Evolutionary conservation across 2,888 invertebrate species (phyloP).

Genomic region (Zeuzera pyrina): DNA sequence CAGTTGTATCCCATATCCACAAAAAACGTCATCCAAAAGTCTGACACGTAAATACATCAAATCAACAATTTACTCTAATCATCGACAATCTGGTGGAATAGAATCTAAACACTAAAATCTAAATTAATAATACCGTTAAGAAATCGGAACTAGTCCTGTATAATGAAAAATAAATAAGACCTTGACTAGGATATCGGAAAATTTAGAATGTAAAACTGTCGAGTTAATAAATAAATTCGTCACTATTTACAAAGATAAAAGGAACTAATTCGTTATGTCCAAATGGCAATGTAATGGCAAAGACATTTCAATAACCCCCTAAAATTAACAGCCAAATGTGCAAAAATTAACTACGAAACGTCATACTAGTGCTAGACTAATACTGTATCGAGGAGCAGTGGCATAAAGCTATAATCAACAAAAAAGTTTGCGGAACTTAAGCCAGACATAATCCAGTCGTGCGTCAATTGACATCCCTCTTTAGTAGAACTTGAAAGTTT

Average conservation of each 20-base stretch:
- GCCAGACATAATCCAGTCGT: too few species aligned
- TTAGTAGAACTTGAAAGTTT: too few species aligned
- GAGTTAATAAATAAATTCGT: slow-evolving; percentile 62
- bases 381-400: too few species aligned
- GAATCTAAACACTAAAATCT: slow-evolving; percentile 45
- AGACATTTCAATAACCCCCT: slow-evolving; percentile 44
- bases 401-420: too few species aligned
- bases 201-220: slow-evolving; percentile 52
- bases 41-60: slow-evolving; percentile 18
- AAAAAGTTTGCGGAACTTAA: too few species aligned
- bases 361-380: too few species aligned
- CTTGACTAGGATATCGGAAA: slow-evolving; percentile 65
- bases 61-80: slow-evolving; percentile 49
- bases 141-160: slow-evolving; percentile 21
- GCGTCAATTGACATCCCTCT: too few species aligned
- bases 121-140: slow-evolving; percentile 38
- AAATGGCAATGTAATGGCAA: slow-evolving; percentile 72
- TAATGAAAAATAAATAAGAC: slow-evolving; percentile 59
- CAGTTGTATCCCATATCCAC: slow-evolving; percentile 18
- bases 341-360: neutral
- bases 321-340: slow-evolving; percentile 39
- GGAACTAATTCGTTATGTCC: slow-evolving; percentile 68
- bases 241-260: slow-evolving; percentile 61
- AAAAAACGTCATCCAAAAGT: slow-evolving; percentile 11
- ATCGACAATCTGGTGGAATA: slow-evolving; percentile 49